Percentiles rank a stretch among this genome's conserved stretches.
phyloP scores from a whole-genome alignment of 2,888 invertebrate species.

The Poecilobothrus nobilitatus region DNA sequence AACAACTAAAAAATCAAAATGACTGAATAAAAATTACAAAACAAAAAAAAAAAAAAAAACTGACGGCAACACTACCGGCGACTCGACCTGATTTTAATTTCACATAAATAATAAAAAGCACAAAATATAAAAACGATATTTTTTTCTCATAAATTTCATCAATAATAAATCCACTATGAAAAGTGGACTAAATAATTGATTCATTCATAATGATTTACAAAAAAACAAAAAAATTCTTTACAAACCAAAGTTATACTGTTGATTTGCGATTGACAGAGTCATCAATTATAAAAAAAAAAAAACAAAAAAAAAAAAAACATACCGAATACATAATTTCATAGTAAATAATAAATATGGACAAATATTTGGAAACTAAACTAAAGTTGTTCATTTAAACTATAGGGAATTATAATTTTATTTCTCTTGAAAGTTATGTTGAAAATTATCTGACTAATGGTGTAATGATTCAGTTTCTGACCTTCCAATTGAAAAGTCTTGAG shows the following conservation, averaged over 20 bases:
- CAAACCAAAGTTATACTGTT: not conserved
- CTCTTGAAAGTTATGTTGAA: too few species aligned
- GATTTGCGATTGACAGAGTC: not conserved
- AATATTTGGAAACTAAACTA: too few species aligned
- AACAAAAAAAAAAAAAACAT: not conserved
- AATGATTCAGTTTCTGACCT: too few species aligned
- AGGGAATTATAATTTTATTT: too few species aligned
- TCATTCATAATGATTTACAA: not conserved
- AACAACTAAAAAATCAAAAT: not conserved
- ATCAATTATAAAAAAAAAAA: not conserved
- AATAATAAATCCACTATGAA: not conserved
- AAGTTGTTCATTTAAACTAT: too few species aligned
- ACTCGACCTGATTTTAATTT: not conserved
- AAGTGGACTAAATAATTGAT: not conserved
- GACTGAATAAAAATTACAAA: too few species aligned
- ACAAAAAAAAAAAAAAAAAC: not conserved
- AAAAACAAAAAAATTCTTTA: too few species aligned
- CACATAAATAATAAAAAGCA: not conserved
- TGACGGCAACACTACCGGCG: not conserved
- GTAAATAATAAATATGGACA: too few species aligned
- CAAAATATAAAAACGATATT: not conserved
- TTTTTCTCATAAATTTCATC: not conserved
- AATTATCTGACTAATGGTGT: too few species aligned
- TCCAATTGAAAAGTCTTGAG: too few species aligned
- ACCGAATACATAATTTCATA: too few species aligned